These are phyloP conservation scores for Mactra quadrangularis DNA, from an alignment of 1,140 invertebrate genomes.

Conservation along the genomic window DNA sequence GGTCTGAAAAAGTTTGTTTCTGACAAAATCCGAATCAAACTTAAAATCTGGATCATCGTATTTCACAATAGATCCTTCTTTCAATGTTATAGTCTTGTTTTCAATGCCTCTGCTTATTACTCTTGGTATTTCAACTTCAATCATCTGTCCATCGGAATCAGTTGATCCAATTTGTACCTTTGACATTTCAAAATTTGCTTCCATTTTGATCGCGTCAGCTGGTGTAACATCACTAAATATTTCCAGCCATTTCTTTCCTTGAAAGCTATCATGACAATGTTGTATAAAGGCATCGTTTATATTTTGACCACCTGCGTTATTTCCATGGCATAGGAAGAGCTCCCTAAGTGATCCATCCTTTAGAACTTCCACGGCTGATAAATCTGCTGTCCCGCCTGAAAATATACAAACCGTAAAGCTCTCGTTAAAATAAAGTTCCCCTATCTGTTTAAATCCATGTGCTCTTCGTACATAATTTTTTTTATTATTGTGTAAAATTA, in stretches of 20 bases:
- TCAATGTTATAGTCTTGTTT: slow-evolving; percentile 12
- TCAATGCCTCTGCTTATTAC: background rate
- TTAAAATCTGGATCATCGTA: background rate
- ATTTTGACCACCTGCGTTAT: slow-evolving; percentile 33
- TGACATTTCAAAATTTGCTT: slow-evolving; percentile 38
- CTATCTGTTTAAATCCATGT: no score
- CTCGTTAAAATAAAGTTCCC: no score
- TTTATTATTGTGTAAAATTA: no score
- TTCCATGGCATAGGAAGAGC: background rate
- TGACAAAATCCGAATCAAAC: slow-evolving; percentile 5
- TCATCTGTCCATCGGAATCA: background rate
- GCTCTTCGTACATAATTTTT: no score
- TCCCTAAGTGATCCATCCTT: slow-evolving; percentile 1
- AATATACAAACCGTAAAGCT: background rate
- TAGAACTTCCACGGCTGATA: slow-evolving; percentile 38
- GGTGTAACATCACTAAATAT: slow-evolving; percentile 19
- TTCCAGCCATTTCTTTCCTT: slow-evolving; percentile 18
- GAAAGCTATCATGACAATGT: slow-evolving; percentile 20
- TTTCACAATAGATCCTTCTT: background rate
- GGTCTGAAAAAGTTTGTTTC: slow-evolving; percentile 14
- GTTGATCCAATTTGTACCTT: slow-evolving; percentile 36
- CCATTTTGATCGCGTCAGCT: slow-evolving; percentile 32
- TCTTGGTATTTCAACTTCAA: slow-evolving; percentile 12
- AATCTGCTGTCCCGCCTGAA: slow-evolving; percentile 50
- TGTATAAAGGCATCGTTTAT: slow-evolving; percentile 52